These are phyloP conservation scores for Motacilla alba DNA, from an alignment of 2,113 vertebrate genomes.

Conservation along the genomic window DNA sequence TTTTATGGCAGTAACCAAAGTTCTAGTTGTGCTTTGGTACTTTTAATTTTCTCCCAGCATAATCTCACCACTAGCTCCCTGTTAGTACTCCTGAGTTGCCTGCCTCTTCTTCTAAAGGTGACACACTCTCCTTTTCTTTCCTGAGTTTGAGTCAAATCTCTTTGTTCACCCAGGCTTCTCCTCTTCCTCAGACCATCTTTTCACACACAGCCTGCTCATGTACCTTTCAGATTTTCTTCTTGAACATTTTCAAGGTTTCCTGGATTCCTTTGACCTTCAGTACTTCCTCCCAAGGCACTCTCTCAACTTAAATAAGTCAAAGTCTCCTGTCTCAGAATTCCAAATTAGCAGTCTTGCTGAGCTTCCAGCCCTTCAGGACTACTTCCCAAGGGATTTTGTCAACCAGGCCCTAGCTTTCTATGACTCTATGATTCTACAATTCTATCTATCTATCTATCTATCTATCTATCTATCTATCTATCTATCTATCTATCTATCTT, in stretches of 20 bases:
- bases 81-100: not conserved
- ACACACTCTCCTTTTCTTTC: not conserved
- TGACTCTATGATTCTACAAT: not conserved
- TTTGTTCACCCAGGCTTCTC: not conserved
- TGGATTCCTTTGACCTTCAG: not conserved
- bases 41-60: not conserved
- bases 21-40: not conserved
- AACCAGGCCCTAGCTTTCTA: not conserved
- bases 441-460: not conserved
- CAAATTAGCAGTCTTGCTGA: not conserved
- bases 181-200: fast-evolving
- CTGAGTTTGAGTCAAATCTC: not conserved
- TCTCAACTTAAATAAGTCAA: not conserved
- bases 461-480: not conserved
- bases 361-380: not conserved
- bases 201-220: fast-evolving
- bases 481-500: not conserved
- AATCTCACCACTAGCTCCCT: not conserved
- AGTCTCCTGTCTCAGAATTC: not conserved
- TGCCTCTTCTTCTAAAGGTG: not conserved
- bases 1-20: not conserved
- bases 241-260: not conserved
- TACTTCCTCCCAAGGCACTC: not conserved
- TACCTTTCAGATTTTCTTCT: not conserved
- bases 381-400: not conserved